Evolutionary conservation across 2,797 vertebrate genomes (phyloP).

Genomic region (Loris lydekkerianus): DNA sequence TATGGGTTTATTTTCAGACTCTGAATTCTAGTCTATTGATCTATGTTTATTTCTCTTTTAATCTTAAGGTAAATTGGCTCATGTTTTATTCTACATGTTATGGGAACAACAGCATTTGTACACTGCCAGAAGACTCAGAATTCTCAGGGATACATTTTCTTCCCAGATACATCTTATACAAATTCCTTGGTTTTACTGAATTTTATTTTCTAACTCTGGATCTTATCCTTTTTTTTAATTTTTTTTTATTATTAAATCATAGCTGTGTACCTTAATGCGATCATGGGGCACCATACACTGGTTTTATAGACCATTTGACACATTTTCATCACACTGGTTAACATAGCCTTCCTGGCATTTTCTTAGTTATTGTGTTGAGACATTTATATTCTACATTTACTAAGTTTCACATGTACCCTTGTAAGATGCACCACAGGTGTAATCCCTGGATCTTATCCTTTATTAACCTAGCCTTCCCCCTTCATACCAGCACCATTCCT

Average conservation of each 20-base stretch:
- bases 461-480: not conserved
- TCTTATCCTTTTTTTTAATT: not conserved
- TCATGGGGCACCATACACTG: too few relatives aligned
- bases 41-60: not conserved
- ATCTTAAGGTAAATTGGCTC: not conserved
- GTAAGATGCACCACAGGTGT: too few relatives aligned
- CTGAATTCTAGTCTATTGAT: not conserved
- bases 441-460: not conserved
- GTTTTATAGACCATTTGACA: too few relatives aligned
- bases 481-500: not conserved
- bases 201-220: not conserved
- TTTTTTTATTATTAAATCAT: too few relatives aligned
- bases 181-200: not conserved
- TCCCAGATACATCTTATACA: not conserved
- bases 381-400: too few relatives aligned
- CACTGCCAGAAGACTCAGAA: not conserved
- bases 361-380: too few relatives aligned
- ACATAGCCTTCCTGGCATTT: too few relatives aligned
- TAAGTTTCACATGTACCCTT: too few relatives aligned
- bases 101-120: not conserved
- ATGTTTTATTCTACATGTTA: not conserved
- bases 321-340: too few relatives aligned
- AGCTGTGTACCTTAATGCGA: too few relatives aligned
- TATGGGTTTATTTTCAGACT: not conserved
- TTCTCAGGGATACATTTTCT: not conserved